These are phyloP conservation scores for Uloborus diversus DNA, from an alignment of 1,140 invertebrate species.

Conservation along the genomic window DNA sequence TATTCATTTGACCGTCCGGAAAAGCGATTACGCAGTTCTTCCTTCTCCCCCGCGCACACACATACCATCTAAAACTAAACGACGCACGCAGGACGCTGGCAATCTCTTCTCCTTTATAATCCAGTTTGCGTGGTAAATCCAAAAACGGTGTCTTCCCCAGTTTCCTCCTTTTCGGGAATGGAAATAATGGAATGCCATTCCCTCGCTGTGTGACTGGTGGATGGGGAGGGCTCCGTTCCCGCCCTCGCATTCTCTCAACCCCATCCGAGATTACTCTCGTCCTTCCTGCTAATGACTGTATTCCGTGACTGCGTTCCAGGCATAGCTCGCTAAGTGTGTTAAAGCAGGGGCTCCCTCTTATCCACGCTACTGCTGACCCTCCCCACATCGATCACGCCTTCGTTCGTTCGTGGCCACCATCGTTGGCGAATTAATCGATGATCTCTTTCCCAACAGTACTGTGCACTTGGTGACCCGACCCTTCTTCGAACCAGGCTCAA, in stretches of 20 bases:
- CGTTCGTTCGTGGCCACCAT: background rate
- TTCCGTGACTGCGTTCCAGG: too few relatives aligned
- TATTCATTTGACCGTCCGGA: slow-evolving; percentile 32
- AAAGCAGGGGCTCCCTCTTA: too few relatives aligned
- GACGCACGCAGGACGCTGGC: background rate
- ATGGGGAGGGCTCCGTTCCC: background rate
- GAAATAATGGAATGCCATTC: slow-evolving; percentile 52
- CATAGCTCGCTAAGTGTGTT: too few relatives aligned
- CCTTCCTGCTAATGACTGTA: slow-evolving; percentile 43
- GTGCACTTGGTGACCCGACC: too few relatives aligned
- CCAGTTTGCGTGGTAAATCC: slow-evolving; percentile 55
- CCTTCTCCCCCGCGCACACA: too few relatives aligned
- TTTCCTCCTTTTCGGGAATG: slow-evolving; percentile 29
- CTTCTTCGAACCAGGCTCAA: too few relatives aligned
- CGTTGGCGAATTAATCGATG: slow-evolving; percentile 53
- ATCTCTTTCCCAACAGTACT: background rate
- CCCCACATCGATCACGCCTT: too few relatives aligned
- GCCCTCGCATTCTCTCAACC: background rate
- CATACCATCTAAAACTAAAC: slow-evolving; percentile 1
- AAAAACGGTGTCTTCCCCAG: slow-evolving; percentile 48
- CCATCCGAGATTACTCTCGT: slow-evolving; percentile 40
- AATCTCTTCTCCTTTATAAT: slow-evolving; percentile 10
- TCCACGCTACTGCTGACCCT: slow-evolving; percentile 28
- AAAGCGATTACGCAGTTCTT: slow-evolving; percentile 42
- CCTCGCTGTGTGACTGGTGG: background rate